Base-by-base conservation (phyloP, 1,140 invertebrate genomes). In the Meloidogyne hapla region DNA sequence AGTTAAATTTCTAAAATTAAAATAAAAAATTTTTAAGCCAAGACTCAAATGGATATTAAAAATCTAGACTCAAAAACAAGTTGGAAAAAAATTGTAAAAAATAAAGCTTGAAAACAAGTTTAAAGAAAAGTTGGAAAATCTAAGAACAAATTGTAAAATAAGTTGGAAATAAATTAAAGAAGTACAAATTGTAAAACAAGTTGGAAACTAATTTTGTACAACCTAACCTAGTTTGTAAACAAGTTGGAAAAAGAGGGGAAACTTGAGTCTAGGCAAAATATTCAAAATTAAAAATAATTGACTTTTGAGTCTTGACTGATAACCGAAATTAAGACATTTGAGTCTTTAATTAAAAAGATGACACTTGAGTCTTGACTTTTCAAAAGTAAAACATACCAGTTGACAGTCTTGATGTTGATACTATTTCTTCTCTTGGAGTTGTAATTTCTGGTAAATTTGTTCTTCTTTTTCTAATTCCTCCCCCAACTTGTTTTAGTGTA, bases 381-480 rank as follows among this genome's bases (percentile, higher is more conserved):
- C 13, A 69, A 26, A 71, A 25, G 9, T 2, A 42, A 79, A 77
- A 15, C 42, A 26, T 77, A 77, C 26, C 25, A 64, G 21, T 75
- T 63, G 65, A 66, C 77, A 15, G 40, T 56, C 40, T 72, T n/a
- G 68, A 23, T 38, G 25, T 67, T 25, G 18, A 23, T 21, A 28
- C 15, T 25, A 76, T 38, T 23, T 71, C 28, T 40, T 66, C 18
- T 64, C 15, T 15, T 23, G 21, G 10, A 26, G 15, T 42, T 64
- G 42, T 62, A 68, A 73, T 9, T 79, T 80, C 69, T 77, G 77
- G 40, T 9, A 25, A 9, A 63, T 61, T 63, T 71, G 45, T 56
- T 56, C 70, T 56, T 56, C 62, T 63, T 33, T 69, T 67, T 40
- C 80, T 71, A 73, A 83, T 74, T 64, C 67, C 66, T 76, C 77